Evolutionary conservation across 2,888 invertebrate genomes (phyloP).

Genomic region (Apoderus coryli): DNA sequence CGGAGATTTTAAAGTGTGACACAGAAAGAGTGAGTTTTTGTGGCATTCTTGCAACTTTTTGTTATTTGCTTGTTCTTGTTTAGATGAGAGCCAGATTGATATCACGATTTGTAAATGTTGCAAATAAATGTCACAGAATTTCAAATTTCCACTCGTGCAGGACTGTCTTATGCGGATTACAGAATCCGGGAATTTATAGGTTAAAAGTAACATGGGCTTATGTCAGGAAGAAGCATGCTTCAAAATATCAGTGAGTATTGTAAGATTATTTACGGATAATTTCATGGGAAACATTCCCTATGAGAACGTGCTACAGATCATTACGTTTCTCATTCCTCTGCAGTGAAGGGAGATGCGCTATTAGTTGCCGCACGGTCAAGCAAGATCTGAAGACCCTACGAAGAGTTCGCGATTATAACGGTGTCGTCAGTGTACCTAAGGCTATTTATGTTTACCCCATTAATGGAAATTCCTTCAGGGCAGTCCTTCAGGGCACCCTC

Average conservation of each 20-base stretch:
- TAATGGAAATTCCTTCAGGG: too few species aligned
- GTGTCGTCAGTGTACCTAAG: too few species aligned
- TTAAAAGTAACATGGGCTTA: slow-evolving; percentile 37
- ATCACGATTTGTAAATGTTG: slow-evolving; percentile 38
- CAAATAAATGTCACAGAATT: slow-evolving; percentile 36
- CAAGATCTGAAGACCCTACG: too few species aligned
- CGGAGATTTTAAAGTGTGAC: slow-evolving; percentile 34
- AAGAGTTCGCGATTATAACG: too few species aligned
- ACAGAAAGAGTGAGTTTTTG: slow-evolving; percentile 27
- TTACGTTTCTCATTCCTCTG: too few species aligned
- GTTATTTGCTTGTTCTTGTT: too few species aligned
- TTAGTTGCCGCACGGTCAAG: too few species aligned
- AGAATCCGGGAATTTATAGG: slow-evolving; percentile 38
- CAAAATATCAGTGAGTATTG: slow-evolving; percentile 34
- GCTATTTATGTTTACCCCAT: too few species aligned
- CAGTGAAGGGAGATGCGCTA: too few species aligned
- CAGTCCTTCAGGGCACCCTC: too few species aligned
- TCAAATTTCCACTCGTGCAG: slow-evolving; percentile 40
- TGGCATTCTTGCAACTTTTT: slow-evolving; percentile 3
- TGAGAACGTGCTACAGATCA: too few species aligned
- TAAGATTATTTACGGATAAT: too few species aligned
- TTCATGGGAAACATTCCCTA: slow-evolving; percentile 1
- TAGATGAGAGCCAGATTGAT: slow-evolving; percentile 36
- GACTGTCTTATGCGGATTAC: slow-evolving; percentile 37
- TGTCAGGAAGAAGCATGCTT: slow-evolving; percentile 35